Percentiles rank a stretch among this genome's conserved stretches.
phyloP scores from a whole-genome alignment of 2,113 vertebrate species.

The Panthera leo region DNA sequence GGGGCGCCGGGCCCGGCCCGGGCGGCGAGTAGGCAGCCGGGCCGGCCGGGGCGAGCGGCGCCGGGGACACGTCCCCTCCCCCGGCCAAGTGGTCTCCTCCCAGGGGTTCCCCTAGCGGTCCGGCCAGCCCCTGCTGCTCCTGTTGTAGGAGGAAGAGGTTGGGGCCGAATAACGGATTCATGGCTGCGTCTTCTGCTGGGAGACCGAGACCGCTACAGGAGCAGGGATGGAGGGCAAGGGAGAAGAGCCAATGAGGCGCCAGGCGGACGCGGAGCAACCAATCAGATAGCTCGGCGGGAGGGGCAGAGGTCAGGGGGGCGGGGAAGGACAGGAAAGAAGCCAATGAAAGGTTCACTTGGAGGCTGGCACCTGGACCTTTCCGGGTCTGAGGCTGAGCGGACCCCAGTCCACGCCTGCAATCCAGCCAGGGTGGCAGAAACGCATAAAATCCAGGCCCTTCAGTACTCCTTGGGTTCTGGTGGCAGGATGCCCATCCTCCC shows the following conservation, averaged over 20 bases:
- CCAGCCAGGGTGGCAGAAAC: no score
- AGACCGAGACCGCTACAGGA: constrained; percentile 37
- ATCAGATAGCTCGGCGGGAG: neutral
- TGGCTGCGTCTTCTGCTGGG: constrained; percentile 83
- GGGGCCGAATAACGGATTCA: constrained; percentile 94
- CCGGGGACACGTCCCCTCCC: constrained; percentile 84
- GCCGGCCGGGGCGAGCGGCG: constrained; percentile 77
- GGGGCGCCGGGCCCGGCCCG: constrained; percentile 85
- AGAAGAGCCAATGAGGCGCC: constrained; percentile 59
- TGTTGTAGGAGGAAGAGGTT: constrained; percentile 88
- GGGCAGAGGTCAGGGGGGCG: constrained; percentile 50
- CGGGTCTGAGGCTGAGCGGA: neutral
- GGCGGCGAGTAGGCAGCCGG: constrained; percentile 71
- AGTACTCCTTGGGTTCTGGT: neutral
- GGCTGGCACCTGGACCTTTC: neutral
- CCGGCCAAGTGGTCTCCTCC: constrained; percentile 87
- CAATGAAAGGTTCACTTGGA: neutral
- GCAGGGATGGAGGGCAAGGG: constrained; percentile 24
- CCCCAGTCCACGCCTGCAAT: neutral
- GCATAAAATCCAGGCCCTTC: neutral
- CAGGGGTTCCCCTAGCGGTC: constrained; percentile 71
- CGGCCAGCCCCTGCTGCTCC: constrained; percentile 85
- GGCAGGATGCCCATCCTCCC: neutral
- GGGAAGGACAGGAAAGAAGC: neutral
- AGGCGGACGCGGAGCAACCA: neutral